Base-by-base conservation (phyloP, 2,113 vertebrate genomes). In the Alectura lathami region DNA sequence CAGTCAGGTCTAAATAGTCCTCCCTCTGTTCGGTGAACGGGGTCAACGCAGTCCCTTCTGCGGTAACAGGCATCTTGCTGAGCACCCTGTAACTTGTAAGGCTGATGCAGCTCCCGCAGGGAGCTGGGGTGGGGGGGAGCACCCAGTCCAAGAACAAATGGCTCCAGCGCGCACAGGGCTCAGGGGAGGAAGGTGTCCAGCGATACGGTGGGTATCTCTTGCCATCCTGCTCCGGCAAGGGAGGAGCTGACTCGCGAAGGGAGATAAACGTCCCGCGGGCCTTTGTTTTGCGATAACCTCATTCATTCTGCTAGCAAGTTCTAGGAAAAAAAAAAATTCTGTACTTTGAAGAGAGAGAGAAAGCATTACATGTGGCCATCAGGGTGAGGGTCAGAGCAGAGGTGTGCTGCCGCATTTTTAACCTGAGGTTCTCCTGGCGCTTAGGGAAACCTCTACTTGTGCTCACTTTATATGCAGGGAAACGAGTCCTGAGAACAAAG, bases 1-100 rank as follows among this genome's bases (percentile, higher is more conserved):
- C 13, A 3, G 12, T 7, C 38, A 0, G 48, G 16, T 34, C 13
- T 7, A 3, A 8, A 1, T 0, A 8, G 36, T 11, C 13, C 53
- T 23, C 38, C 14, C 43, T 7, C 7, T 6, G 27, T 2, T 7
- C 12, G 3, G 38, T 5, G 8, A 17, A 8, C 4, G 27, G 29
- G 32, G 30, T 54, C 32, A 54, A 54, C 53, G 53, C 32, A 30
- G 53, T 29, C 16, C 11, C 5, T 20, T 9, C 34, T 7, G 8
- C 14, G 9, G 4, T 30, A 67, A 20, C 23, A 1, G 42, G 12
- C 10, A 3, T 9, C 62, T 21, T 12, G 21, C 24, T 7, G 59
- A 0, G 15, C 9, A 3, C 50, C 16, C 8, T 2, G 6, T 6
- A 6, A 3, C 20, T 22, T 20, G 34, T 3, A 0, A 6, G 32